Conservation (phyloP, 2,797 vertebrate genomes). For the Ispidina lecontei region DNA sequence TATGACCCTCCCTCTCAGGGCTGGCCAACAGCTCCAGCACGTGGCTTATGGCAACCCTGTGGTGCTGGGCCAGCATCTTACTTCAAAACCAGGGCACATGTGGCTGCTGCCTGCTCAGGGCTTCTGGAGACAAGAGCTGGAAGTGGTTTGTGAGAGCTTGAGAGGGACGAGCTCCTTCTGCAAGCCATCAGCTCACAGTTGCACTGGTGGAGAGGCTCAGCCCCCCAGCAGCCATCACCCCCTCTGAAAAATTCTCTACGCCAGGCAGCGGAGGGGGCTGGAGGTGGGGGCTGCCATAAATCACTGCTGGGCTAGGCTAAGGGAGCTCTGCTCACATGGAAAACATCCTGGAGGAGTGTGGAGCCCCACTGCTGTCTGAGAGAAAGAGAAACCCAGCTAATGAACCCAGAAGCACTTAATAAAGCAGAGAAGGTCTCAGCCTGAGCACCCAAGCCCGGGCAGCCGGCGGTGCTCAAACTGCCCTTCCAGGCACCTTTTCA, state of each 20-base stretch:
- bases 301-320: not conserved
- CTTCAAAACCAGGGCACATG: not conserved
- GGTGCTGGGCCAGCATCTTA: fast-evolving
- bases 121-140: not conserved
- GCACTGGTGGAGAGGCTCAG: not conserved
- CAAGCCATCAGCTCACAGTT: not conserved
- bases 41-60: not conserved
- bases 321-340: not conserved
- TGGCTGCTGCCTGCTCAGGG: fast-evolving
- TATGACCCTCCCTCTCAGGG: not conserved
- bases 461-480: not conserved
- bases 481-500: conserved; percentile 18
- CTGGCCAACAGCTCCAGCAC: not conserved
- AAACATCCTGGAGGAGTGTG: not conserved
- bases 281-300: not conserved
- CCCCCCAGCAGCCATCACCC: not conserved
- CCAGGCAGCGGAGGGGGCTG: fast-evolving
- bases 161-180: not conserved
- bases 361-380: not conserved
- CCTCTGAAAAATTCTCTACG: not conserved
- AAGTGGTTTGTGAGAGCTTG: not conserved
- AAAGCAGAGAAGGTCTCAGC: conserved; percentile 26
- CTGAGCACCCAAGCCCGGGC: not conserved
- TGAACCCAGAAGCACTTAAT: conserved; percentile 45
- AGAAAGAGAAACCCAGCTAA: not conserved